Conservation (phyloP, 2,888 invertebrate genomes). For the Sarcophaga variegata region DNA sequence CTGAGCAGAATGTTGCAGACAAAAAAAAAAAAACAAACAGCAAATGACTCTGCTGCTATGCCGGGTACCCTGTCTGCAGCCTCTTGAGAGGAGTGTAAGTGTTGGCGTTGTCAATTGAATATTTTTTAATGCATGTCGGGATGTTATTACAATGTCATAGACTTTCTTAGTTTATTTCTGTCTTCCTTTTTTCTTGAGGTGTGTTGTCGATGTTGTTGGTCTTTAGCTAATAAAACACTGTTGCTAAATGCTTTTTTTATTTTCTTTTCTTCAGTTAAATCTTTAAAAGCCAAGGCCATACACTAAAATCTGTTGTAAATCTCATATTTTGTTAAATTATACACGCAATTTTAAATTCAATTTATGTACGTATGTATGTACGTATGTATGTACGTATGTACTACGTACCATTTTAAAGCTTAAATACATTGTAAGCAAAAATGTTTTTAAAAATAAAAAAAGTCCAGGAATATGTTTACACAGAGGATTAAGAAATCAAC, state of each 20-base stretch:
- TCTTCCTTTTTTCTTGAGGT: background rate
- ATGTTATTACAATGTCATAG: background rate
- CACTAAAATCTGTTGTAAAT: background rate
- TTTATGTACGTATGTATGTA: background rate
- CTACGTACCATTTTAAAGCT: background rate
- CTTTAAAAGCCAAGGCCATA: constrained; percentile 19
- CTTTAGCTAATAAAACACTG: constrained; percentile 1
- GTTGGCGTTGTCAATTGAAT: constrained; percentile 65
- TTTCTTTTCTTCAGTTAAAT: background rate
- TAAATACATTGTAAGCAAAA: background rate
- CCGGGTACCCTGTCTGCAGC: constrained; percentile 20
- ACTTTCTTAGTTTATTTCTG: background rate
- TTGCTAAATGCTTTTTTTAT: background rate
- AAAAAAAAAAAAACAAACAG: background rate
- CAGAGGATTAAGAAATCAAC: background rate
- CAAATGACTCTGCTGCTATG: constrained; percentile 20
- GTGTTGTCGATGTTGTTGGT: constrained; percentile 16
- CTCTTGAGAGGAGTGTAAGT: constrained; percentile 8
- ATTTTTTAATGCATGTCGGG: constrained; percentile 64
- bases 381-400: background rate
- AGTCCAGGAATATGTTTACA: background rate
- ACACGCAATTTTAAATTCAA: background rate
- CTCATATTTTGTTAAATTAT: background rate
- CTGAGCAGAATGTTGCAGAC: background rate
- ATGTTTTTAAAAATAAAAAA: background rate